Evolutionary conservation across 2,888 invertebrate species (phyloP), one percentile per base, ranked within the genome.

Genomic region (Archips xylosteana): DNA sequence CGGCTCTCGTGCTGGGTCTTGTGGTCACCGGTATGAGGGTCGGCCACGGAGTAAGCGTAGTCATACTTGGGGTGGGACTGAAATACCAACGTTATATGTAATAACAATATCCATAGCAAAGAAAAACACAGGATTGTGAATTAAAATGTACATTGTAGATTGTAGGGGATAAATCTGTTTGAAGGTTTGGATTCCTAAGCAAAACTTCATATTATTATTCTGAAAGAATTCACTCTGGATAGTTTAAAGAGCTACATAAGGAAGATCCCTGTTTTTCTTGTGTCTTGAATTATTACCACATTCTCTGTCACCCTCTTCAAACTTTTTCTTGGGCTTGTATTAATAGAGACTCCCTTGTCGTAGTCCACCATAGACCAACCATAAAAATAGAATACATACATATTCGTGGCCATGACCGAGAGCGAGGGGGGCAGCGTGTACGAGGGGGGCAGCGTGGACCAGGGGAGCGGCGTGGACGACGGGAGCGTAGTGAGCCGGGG

Each of bases 51-150:
- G 88, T 95, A 95, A 23, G 95, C 91, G 88, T 95, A 95, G 83
- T 95, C 94, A 89, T 96, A 96, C 88, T 95, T 95, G 75, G 95
- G 95, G 87, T 95, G 95, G 59, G 95, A 92, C 95, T 95, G 85
- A 10, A 78, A 78, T 78, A 51, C 32, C 66, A 23, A 76, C 23
- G 34, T 32, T 45, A 12, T 2, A 32, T 59, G 32, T 23, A 39
- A 23, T 4, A 23, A 54, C 54, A 54, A 54, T 9, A 2, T 54
- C 6, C 51, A 54, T 54, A 15, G 54, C 9, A 23, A 23, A 23
- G 13, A 23, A 54, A n/a, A 4, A 49, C 13, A n/a, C n/a, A 49
- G 49, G n/a, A n/a, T 49, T 23, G 15, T 54, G n/a, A 0, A 51
- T 4, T n/a, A 51, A 51, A 10, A 10, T 42, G 42, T 45, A n/a